Evolutionary conservation across 2,888 invertebrate genomes (phyloP).

Genomic region (Rhyacophila evoluta): DNA sequence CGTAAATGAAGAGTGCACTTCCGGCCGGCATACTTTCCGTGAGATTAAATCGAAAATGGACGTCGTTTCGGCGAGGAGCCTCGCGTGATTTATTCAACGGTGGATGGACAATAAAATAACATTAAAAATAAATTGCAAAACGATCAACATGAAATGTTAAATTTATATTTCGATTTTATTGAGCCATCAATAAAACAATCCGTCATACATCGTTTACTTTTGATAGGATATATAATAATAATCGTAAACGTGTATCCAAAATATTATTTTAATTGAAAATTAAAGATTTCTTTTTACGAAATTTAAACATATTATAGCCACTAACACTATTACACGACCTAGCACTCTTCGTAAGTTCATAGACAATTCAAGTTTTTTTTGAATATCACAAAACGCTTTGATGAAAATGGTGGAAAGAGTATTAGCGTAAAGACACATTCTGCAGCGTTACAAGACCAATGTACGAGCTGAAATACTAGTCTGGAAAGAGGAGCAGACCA

Average conservation of each 20-base stretch:
- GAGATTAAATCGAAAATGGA: conserved; percentile 9
- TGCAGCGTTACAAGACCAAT: too few species aligned
- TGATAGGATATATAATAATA: not conserved
- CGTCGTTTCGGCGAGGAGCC: not conserved
- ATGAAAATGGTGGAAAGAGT: too few species aligned
- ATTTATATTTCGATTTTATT: not conserved
- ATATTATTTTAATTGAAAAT: too few species aligned
- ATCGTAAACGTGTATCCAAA: not conserved
- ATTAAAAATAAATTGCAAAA: conserved; percentile 4
- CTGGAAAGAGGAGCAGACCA: too few species aligned
- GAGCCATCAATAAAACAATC: not conserved
- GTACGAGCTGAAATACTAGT: too few species aligned
- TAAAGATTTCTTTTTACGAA: too few species aligned
- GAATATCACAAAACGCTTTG: too few species aligned
- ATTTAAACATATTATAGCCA: too few species aligned
- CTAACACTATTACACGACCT: too few species aligned
- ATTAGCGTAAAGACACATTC: too few species aligned
- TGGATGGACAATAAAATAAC: not conserved
- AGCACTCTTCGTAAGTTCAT: too few species aligned
- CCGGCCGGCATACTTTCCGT: not conserved
- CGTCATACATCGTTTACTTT: conserved; percentile 14
- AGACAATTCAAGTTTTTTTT: too few species aligned
- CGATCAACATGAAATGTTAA: not conserved
- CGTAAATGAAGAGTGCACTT: not conserved
- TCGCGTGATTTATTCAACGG: not conserved